These are phyloP conservation scores for Argopecten irradians DNA, from an alignment of 1,140 invertebrate species.

Conservation along the genomic window DNA sequence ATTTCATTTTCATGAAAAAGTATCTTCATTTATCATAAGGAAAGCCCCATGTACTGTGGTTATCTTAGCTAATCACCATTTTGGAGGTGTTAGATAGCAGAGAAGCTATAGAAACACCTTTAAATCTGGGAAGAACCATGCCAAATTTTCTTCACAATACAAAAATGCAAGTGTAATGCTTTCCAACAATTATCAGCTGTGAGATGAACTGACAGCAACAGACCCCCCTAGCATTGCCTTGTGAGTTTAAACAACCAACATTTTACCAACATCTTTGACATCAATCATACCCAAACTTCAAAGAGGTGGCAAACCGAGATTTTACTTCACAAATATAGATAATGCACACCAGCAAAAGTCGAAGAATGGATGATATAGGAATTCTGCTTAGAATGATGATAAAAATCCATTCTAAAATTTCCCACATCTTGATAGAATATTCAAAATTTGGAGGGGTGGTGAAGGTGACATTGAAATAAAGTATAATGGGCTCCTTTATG, in stretches of 20 bases:
- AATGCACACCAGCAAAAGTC: too few relatives aligned
- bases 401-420: too few relatives aligned
- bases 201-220: not conserved
- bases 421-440: too few relatives aligned
- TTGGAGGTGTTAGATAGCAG: not conserved
- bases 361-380: too few relatives aligned
- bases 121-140: not conserved
- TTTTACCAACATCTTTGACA: not conserved
- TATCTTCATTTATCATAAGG: not conserved
- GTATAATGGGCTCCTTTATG: too few relatives aligned
- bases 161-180: not conserved
- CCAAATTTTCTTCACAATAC: conserved; percentile 5
- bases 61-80: not conserved
- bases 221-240: not conserved
- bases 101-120: not conserved
- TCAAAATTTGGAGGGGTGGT: too few relatives aligned
- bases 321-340: not conserved
- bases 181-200: not conserved
- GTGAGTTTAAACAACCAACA: too few relatives aligned
- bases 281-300: not conserved
- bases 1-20: not conserved
- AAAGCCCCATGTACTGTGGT: not conserved
- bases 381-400: too few relatives aligned
- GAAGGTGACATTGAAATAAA: too few relatives aligned
- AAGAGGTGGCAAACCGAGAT: not conserved